A percentile compares a stretch with the other conserved stretches of the same genome.
These are phyloP conservation scores for Lissocephala sabroskyi DNA, from an alignment of 2,888 invertebrate genomes.

Conservation along the genomic window DNA sequence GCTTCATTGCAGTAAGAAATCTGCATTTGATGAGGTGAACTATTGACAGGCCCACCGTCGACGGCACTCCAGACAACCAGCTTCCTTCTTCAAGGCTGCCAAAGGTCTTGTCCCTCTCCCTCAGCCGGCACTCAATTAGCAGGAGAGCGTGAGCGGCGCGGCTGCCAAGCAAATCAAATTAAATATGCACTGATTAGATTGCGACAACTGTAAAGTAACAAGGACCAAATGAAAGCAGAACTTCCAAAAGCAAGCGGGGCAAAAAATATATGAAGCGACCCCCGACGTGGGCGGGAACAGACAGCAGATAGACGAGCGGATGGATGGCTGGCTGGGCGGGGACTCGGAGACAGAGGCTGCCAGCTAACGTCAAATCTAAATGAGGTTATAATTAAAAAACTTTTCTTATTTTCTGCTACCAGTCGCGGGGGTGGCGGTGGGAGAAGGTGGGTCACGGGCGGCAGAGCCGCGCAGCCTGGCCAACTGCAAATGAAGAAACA, in stretches of 20 bases:
- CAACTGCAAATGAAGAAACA: slow-evolving; percentile 63
- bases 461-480: background rate
- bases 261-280: background rate
- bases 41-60: too few relatives aligned
- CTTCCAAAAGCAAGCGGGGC: slow-evolving; percentile 16
- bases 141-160: too few relatives aligned
- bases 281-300: background rate
- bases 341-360: slow-evolving; percentile 33
- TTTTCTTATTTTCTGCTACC: slow-evolving; percentile 59
- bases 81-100: too few relatives aligned
- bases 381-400: slow-evolving; percentile 69
- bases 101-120: too few relatives aligned
- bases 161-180: slow-evolving; percentile 45
- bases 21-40: slow-evolving; percentile 22
- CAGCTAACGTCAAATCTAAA: slow-evolving; percentile 66
- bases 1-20: slow-evolving; percentile 57
- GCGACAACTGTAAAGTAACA: slow-evolving; percentile 18
- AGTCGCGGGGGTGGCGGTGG: background rate
- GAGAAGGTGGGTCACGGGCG: background rate
- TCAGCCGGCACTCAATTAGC: too few relatives aligned
- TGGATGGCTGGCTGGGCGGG: background rate
- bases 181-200: slow-evolving; percentile 60
- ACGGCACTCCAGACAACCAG: too few relatives aligned
- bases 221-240: slow-evolving; percentile 19
- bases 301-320: background rate